These are phyloP conservation scores for Pseudotriccus pelzelni DNA, from an alignment of 2,797 vertebrate genomes.

Conservation along the genomic window DNA sequence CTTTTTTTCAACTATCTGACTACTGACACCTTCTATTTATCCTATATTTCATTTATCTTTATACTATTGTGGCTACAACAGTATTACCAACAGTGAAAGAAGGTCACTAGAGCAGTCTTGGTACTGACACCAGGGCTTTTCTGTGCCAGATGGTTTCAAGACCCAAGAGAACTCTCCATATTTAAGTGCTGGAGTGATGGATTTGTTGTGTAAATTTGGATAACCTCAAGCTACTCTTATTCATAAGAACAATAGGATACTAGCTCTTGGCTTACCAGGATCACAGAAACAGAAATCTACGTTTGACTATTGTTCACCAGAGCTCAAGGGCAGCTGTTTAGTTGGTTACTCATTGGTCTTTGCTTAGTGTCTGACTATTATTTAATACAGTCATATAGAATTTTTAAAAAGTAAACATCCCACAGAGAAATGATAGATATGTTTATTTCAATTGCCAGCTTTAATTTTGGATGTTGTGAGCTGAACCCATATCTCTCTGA, in stretches of 20 bases:
- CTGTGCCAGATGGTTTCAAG: background rate
- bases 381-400: background rate
- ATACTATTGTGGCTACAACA: background rate
- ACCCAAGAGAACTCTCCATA: background rate
- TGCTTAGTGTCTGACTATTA: background rate
- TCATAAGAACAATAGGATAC: background rate
- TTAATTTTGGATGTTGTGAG: background rate
- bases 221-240: background rate
- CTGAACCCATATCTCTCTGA: background rate
- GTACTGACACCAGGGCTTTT: background rate
- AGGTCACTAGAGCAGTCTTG: background rate
- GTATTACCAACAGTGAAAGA: background rate
- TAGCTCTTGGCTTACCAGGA: background rate
- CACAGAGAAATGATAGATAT: background rate
- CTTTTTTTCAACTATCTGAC: background rate
- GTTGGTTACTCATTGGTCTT: background rate
- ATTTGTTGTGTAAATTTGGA: background rate
- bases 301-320: background rate
- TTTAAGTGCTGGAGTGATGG: background rate
- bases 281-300: background rate
- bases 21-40: background rate
- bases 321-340: background rate
- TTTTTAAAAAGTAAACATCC: background rate
- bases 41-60: background rate
- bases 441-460: background rate